A percentile compares a stretch with the other conserved stretches of the same genome.
Evolutionary conservation across 1,140 invertebrate species (phyloP).

Genomic region (Ips nitidus): DNA sequence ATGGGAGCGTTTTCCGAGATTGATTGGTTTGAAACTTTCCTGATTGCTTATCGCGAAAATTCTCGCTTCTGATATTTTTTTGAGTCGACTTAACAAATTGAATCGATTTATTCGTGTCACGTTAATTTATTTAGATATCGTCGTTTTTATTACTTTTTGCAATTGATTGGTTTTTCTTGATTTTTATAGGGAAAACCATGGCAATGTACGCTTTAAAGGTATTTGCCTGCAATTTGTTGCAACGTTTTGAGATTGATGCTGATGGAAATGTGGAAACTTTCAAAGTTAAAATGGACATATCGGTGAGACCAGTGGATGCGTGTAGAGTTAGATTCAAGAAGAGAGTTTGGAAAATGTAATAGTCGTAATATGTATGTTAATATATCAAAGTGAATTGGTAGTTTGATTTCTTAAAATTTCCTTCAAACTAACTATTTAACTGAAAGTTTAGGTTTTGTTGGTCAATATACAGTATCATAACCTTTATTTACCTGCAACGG

Average conservation of each 20-base stretch:
- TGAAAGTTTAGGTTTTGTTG: background rate
- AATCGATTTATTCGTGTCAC: background rate
- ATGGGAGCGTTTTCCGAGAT: too few species aligned
- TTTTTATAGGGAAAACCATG: conserved; percentile 15
- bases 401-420: too few species aligned
- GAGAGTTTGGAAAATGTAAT: conserved; percentile 22
- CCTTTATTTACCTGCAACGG: background rate
- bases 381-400: background rate
- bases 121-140: too few species aligned
- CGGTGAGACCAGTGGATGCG: conserved; percentile 35
- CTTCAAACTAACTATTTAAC: background rate
- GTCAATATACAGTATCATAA: background rate
- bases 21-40: too few species aligned
- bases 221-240: conserved; percentile 32
- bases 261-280: conserved; percentile 36
- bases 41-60: too few species aligned
- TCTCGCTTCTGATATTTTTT: too few species aligned
- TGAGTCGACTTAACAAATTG: too few species aligned
- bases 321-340: conserved; percentile 37
- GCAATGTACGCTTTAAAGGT: conserved; percentile 20
- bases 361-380: background rate
- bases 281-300: conserved; percentile 37
- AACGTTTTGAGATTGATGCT: conserved; percentile 34
- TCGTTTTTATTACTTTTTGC: too few species aligned
- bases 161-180: background rate